Evolutionary conservation across 2,113 vertebrate species (phyloP).

Genomic region (Ctenomys sociabilis): DNA sequence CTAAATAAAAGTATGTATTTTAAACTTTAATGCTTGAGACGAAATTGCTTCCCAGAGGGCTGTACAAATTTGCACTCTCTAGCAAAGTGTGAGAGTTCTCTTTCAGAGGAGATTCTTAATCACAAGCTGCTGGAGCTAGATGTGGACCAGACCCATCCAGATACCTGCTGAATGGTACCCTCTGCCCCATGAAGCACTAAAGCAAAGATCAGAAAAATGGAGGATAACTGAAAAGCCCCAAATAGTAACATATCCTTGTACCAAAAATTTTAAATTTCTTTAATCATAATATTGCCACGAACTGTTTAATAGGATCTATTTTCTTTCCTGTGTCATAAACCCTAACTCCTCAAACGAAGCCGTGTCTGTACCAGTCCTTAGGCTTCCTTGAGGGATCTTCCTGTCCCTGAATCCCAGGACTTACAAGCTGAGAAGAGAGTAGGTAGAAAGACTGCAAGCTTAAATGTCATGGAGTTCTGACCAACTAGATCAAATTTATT

Average conservation of each 20-base stretch:
- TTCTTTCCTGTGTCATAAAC: background rate
- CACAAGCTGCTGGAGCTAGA: background rate
- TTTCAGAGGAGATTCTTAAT: background rate
- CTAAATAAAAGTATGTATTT: slow-evolving; percentile 16
- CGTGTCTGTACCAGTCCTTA: background rate
- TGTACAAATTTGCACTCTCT: slow-evolving; percentile 17
- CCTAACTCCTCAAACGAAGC: background rate
- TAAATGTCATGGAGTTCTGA: background rate
- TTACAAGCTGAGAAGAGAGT: background rate
- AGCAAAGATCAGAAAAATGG: background rate
- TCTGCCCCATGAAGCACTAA: background rate
- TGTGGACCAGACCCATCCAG: background rate
- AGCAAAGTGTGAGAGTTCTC: background rate
- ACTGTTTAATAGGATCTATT: background rate
- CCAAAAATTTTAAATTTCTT: background rate
- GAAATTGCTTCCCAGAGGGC: slow-evolving; percentile 59
- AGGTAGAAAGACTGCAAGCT: background rate
- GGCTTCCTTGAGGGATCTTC: background rate
- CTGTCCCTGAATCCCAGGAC: background rate
- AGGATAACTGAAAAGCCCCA: background rate
- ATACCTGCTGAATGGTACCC: background rate
- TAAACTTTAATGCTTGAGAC: slow-evolving; percentile 45
- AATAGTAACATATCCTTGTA: background rate
- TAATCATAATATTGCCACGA: background rate
- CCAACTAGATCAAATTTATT: background rate